Evolutionary conservation across 2,113 vertebrate species (phyloP), one percentile per base, ranked within the genome.

Genomic region (Pelecanoides urinatrix): DNA sequence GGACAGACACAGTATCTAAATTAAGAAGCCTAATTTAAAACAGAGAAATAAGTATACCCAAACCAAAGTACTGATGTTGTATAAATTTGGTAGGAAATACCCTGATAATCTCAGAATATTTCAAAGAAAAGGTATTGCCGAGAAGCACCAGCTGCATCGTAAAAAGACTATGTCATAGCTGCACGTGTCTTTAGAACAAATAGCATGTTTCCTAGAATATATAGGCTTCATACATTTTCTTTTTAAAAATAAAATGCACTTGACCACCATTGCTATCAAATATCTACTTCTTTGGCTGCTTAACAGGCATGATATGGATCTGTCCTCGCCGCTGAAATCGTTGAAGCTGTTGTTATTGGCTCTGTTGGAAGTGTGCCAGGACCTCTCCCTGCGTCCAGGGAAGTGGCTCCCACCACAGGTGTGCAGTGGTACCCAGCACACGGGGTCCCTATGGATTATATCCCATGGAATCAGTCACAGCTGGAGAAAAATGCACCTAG

Each of bases 21-120:
- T 94, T 83, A 89, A 91, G 92, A 88, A 93, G 61, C 52, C 49
- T 70, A 17, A 40, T 74, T 85, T 88, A 47, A 53, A 91, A 44
- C 8, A 53, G 78, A 61, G 52, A 56, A 88, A 80, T 42, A 92
- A 90, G 71, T 83, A 76, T 6, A 19, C n/a, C 27, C 11, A 1
- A 72, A 90, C 22, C 7, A 27, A 92, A 66, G 19, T n/a, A 19
- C 5, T 72, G 74, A 15, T 20, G 56, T 9, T 72, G 58, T 78
- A 82, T 68, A 70, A 53, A 67, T 75, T 71, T 32, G 13, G 26
- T 11, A 45, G 58, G 74, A 86, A 73, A 55, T 15, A 9, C 12
- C 17, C 8, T 25, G 56, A 53, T 61, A 44, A 21, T 11, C 52
- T 36, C 1, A 2, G 86, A 58, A 29, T 20, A 14, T 67, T 84